A percentile compares a stretch with the other conserved stretches of the same genome.
These are phyloP conservation scores for Macquaria ambigua DNA, from an alignment of 2,113 vertebrate species.

Conservation along the genomic window DNA sequence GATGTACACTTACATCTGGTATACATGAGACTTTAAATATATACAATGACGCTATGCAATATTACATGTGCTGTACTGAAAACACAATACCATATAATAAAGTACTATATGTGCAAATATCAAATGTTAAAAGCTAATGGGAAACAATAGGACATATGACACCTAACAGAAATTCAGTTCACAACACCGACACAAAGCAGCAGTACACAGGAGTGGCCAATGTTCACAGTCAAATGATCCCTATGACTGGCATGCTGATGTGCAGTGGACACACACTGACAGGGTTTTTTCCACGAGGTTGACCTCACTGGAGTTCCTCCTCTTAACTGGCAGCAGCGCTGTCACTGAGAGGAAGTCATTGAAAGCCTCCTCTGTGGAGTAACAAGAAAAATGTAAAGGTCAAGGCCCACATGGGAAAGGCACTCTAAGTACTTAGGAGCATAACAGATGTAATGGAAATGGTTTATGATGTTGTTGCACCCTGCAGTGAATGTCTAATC, in stretches of 20 bases:
- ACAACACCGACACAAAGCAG: neutral
- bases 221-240: constrained; percentile 12
- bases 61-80: neutral
- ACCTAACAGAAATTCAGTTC: constrained; percentile 9
- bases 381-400: constrained; percentile 38
- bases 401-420: constrained; percentile 12
- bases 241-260: neutral
- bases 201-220: neutral
- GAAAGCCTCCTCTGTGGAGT: constrained; percentile 1
- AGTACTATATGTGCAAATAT: neutral
- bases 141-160: constrained; percentile 21
- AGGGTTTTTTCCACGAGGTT: constrained; percentile 1
- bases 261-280: neutral
- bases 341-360: constrained; percentile 5
- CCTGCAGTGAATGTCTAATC: neutral
- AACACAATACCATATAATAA: neutral
- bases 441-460: constrained; percentile 42
- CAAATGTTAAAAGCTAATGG: neutral
- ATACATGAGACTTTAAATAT: no score
- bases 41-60: no score
- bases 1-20: no score
- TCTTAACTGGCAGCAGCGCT: neutral
- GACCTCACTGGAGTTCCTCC: neutral
- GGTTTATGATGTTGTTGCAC: constrained; percentile 17
- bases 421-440: constrained; percentile 24